Evolutionary conservation across 2,797 vertebrate genomes (phyloP).

Genomic region (Pipistrellus pipistrellus): DNA sequence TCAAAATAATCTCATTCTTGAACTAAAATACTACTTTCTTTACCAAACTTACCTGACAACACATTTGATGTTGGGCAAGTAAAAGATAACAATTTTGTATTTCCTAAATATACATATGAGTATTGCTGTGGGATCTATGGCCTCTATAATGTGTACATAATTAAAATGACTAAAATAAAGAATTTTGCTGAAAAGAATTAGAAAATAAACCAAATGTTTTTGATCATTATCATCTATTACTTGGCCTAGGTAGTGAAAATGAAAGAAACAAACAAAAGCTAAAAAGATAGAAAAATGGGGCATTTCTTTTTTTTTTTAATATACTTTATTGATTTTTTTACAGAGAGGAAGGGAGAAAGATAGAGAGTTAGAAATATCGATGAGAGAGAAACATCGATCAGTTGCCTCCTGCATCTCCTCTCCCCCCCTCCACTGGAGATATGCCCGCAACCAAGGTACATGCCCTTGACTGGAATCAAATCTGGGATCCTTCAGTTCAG

Average conservation of each 20-base stretch:
- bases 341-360: too few relatives aligned
- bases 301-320: too few relatives aligned
- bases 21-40: background rate
- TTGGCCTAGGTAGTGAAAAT: background rate
- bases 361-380: too few relatives aligned
- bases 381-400: too few relatives aligned
- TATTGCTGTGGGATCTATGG: background rate
- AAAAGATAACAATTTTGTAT: background rate
- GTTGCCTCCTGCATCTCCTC: too few relatives aligned
- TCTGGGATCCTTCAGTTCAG: too few relatives aligned
- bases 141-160: background rate
- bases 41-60: background rate
- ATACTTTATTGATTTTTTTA: too few relatives aligned
- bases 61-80: background rate
- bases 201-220: background rate
- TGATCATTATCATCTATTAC: background rate
- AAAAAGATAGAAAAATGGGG: background rate
- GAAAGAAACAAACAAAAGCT: constrained; percentile 21
- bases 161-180: background rate
- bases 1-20: background rate
- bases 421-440: too few relatives aligned
- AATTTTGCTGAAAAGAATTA: background rate
- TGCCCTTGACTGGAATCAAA: too few relatives aligned
- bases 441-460: too few relatives aligned
- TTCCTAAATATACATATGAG: background rate